Evolutionary conservation across 2,113 vertebrate species (phyloP).

Genomic region (Terrapene triunguis): DNA sequence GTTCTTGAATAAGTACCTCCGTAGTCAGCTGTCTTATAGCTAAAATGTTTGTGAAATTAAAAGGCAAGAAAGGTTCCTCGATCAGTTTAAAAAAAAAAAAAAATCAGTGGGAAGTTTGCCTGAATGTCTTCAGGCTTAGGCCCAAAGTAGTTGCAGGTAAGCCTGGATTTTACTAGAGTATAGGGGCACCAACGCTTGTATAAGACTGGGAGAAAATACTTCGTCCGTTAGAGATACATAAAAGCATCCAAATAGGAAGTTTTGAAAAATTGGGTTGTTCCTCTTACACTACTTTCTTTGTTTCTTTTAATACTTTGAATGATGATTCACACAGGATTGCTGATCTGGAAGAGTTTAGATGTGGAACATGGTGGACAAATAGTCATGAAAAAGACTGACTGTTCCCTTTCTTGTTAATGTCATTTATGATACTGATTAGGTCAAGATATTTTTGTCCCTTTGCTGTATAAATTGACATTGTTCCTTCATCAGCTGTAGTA

Average conservation of each 20-base stretch:
- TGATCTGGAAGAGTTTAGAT: not conserved
- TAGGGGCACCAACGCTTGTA: not conserved
- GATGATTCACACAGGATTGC: not conserved
- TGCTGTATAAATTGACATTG: not conserved
- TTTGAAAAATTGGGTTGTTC: not conserved
- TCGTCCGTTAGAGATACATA: not conserved
- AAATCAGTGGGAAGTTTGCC: not conserved
- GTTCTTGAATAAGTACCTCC: rapidly evolving
- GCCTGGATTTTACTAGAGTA: not conserved
- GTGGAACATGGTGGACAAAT: not conserved
- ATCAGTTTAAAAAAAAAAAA: not conserved
- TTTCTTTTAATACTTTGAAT: not conserved
- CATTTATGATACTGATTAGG: not conserved
- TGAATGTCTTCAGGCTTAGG: not conserved
- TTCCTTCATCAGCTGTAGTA: not conserved
- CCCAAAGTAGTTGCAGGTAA: not conserved
- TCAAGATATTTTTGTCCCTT: not conserved
- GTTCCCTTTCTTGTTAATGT: not conserved
- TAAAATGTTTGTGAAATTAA: not conserved
- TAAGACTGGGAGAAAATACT: not conserved
- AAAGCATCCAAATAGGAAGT: not conserved
- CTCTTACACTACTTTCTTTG: no score
- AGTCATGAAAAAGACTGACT: not conserved
- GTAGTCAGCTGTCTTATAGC: not conserved
- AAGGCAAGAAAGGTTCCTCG: not conserved